Percentiles rank a stretch among this genome's conserved stretches.
Evolutionary conservation across 2,888 invertebrate species (phyloP).

Genomic region (Torymus auratus): DNA sequence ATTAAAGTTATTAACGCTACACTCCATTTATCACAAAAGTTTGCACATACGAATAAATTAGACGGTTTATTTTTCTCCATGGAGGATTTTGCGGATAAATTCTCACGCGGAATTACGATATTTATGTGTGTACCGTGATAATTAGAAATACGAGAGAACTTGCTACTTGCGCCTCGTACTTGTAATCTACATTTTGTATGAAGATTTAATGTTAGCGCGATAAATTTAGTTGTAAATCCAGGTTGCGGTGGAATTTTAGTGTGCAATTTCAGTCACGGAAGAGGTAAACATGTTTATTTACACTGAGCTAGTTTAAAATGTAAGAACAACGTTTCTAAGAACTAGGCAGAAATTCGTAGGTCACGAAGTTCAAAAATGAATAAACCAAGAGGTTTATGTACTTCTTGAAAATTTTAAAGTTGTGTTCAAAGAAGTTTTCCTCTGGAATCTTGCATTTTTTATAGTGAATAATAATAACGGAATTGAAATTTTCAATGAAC

Average conservation of each 20-base stretch:
- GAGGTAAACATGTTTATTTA: conserved; percentile 11
- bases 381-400: too few relatives aligned
- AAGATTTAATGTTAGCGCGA: conserved; percentile 21
- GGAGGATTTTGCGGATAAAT: neutral
- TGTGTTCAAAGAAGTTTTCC: too few relatives aligned
- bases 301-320: neutral
- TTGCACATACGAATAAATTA: neutral
- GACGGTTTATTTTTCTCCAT: neutral
- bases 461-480: too few relatives aligned
- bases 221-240: conserved; percentile 35
- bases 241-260: neutral
- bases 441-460: too few relatives aligned
- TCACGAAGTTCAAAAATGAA: too few relatives aligned
- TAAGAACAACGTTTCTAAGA: neutral
- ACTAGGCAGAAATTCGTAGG: too few relatives aligned
- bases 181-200: conserved; percentile 8
- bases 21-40: too few relatives aligned
- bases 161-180: neutral
- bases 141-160: conserved; percentile 29
- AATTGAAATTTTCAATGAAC: too few relatives aligned
- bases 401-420: too few relatives aligned
- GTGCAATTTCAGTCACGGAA: neutral
- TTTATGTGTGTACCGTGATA: conserved; percentile 28
- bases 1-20: too few relatives aligned
- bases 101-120: conserved; percentile 7